Base-by-base conservation (phyloP, 2,888 invertebrate species). In the Balanococcus diminutus region DNA sequence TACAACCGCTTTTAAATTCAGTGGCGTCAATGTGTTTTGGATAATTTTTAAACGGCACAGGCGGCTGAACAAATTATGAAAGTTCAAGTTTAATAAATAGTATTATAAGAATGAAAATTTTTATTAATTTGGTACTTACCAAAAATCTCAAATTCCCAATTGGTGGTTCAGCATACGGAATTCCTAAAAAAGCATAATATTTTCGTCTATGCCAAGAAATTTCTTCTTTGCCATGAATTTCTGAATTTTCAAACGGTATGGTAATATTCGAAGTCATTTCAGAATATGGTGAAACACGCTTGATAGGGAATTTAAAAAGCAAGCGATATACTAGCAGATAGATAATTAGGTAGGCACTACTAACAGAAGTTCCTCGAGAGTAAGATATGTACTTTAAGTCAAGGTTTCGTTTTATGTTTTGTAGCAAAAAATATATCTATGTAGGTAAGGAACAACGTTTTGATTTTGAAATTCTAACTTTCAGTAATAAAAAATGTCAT, bases 141-240 rank as follows among this genome's bases (percentile, higher is more conserved):
- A 36, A 19, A 75, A 67, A 61, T 14, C 46, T 19, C 1, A 86
- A 87, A 89, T 89, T 87, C 90, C 91, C 95, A 75, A 94, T 87
- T 4, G 95, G 95, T 90, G 95, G 95, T 90, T 95, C 94, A 88
- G 95, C 95, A 89, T 95, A 95, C 4, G 95, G 95, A 87, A 95
- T 95, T 51, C 95, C 95, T 89, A 94, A 91, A 95, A 96, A 96
- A 5, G 94, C 94, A 90, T 96, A 96, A 87, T 96, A 94, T 90
- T 93, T 93, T 90, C 96, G 94, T 87, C 94, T 94, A 87, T 96
- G 94, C 87, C 94, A 92, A 19, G 95, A 93, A 36, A 92, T 93
- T 88, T 95, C 91, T 79, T 95, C 95, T 87, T 93, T 91, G 81
- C 96, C 96, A 88, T 93, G 92, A 82, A 96, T 93, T 89, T 93